A percentile compares a stretch with the other conserved stretches of the same genome.
Evolutionary conservation across 2,113 vertebrate genomes (phyloP).

Genomic region (Condylura cristata): DNA sequence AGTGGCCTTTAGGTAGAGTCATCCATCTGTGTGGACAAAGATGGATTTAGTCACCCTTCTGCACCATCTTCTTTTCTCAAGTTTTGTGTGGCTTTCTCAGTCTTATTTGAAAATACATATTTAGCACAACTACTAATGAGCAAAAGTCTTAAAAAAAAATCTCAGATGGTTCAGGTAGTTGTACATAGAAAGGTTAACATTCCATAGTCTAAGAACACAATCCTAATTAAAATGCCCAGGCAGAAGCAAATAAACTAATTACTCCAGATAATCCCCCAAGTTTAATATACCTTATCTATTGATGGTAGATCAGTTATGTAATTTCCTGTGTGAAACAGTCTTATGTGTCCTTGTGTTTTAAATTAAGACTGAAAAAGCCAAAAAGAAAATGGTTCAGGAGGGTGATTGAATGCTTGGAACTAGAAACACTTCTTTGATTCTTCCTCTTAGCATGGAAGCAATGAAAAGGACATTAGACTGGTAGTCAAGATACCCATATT

Average conservation of each 20-base stretch:
- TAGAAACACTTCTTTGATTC: neutral
- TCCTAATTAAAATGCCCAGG: conserved; percentile 18
- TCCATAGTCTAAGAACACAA: neutral
- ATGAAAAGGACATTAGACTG: neutral
- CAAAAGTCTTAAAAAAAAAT: neutral
- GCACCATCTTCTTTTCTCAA: no score
- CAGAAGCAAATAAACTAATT: conserved; percentile 17
- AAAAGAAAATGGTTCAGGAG: neutral
- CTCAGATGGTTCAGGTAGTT: neutral
- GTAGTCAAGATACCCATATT: neutral
- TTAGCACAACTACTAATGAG: neutral
- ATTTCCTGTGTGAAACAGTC: neutral
- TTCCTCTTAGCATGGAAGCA: conserved; percentile 1
- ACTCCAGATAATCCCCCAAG: neutral
- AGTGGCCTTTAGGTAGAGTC: neutral
- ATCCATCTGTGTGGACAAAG: neutral
- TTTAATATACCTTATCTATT: neutral
- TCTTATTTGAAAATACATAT: no score
- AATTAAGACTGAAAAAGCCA: neutral
- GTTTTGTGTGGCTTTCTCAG: no score
- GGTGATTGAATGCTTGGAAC: neutral
- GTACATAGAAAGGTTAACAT: neutral
- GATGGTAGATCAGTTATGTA: neutral
- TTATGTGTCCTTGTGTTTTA: neutral
- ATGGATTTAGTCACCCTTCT: no score